Base-by-base conservation (phyloP, 30 jellyfish, hydroid and myxozoan genomes). In the Sanderia malayensis region DNA sequence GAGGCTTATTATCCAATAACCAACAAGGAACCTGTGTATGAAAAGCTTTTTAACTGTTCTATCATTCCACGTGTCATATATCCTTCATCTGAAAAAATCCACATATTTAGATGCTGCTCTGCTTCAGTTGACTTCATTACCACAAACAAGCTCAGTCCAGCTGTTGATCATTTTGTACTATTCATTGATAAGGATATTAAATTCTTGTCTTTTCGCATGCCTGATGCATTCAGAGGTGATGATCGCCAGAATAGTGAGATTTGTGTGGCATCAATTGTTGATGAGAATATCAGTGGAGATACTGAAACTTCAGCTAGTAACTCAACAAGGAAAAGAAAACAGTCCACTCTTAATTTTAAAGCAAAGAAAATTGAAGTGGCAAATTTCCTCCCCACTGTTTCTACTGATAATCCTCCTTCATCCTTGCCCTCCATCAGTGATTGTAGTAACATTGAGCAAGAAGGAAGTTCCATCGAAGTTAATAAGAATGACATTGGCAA, bases 141-240 rank as follows among this genome's bases (percentile, higher is more conserved):
- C 15, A 31, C 67, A 17, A 18, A 29, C 21, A 21, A 21, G 30
- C 18, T 79, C 46, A 58, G 68, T 13, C 57, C 47, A 32, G 30
- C 31, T 15, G 67, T 65, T 41, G 41, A 79, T 34, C 91, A 67
- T 24, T 79, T 45, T 79, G 91, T 79, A 4, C 84, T 67, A 22
- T 28, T 79, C 41, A 25, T 31, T 8, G 64, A 26, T 1, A 2
- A 11, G n/a, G 18, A 19, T 2, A 19, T 21, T 9, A 0, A 17
- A 30, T 78, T 55, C 15, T 11, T 29, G 30, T 15, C 28, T 17
- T 13, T 18, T 17, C 45, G 10, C 10, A 41, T 18, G 13, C 0
- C 23, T 22, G 46, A 65, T 41, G 46, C 13, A 2, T 11, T 11
- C 13, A 22, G 52, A 23, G 46, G 23, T 22, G 13, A 37, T 37